Evolutionary conservation across 2,113 vertebrate species (phyloP).

Genomic region (Engraulis encrasicolus): DNA sequence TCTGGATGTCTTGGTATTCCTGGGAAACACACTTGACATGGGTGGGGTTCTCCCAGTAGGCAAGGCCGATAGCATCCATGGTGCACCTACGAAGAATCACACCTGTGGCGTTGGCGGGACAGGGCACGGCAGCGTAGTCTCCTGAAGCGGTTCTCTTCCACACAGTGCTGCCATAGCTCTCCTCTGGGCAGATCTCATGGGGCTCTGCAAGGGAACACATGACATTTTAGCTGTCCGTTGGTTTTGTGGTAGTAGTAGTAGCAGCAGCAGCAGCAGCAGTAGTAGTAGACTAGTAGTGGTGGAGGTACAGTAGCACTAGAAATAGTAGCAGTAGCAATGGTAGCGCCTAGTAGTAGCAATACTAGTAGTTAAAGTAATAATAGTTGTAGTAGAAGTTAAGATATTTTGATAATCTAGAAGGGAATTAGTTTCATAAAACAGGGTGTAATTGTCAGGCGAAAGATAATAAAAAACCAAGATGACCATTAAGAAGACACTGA

Average conservation of each 20-base stretch:
- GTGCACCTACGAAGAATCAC: constrained; percentile 88
- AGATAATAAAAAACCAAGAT: too few species aligned
- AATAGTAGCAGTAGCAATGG: too few species aligned
- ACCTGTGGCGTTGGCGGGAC: constrained; percentile 89
- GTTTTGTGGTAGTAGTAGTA: too few species aligned
- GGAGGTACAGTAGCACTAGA: too few species aligned
- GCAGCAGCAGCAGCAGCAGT: too few species aligned
- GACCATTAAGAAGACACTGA: constrained; percentile 59
- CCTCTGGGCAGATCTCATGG: constrained; percentile 93
- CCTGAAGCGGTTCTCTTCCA: constrained; percentile 94
- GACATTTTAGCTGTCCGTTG: constrained; percentile 8
- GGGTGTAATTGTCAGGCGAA: too few species aligned
- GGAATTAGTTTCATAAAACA: too few species aligned
- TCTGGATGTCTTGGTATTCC: constrained; percentile 92
- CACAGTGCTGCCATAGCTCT: constrained; percentile 80
- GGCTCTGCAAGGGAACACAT: constrained; percentile 77
- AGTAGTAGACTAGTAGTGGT: too few species aligned
- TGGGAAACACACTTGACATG: constrained; percentile 93
- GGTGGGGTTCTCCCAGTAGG: constrained; percentile 95
- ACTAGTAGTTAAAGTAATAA: too few species aligned
- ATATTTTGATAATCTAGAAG: too few species aligned
- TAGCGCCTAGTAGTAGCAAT: too few species aligned
- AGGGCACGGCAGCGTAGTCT: constrained; percentile 84
- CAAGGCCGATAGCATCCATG: constrained; percentile 89
- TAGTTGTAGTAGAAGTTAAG: too few species aligned